Evolutionary conservation across 53 echinoderm and acorn worm species (phyloP), one percentile per base, ranked within the genome.

Genomic region (Luidia sarsii): DNA sequence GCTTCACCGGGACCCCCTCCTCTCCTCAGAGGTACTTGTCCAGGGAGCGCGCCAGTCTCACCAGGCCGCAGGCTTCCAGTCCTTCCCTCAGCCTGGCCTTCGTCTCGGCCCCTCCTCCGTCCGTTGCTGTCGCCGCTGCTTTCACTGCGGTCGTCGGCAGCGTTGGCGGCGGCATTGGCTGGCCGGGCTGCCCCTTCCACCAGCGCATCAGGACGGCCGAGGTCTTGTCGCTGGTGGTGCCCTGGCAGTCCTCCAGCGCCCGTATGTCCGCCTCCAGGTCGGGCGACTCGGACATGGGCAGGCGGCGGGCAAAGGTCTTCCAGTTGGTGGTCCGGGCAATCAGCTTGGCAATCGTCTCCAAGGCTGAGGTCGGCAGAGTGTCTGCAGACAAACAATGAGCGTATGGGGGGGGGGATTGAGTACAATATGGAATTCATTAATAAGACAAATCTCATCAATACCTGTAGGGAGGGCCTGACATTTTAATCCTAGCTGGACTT

Each of bases 191-290:
- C 52, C 46, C 73, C 28, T 37, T 63, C 84, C 84, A 84, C 84
- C 84, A 84, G 19, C 73, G 62, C 50, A 65, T 71, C 64, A 84
- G 64, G 35, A 84, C 84, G 3, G 84, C 84, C 18, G 70, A n/a
- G 4, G 84, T 57, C 41, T 84, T 84, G 64, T 84, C 84, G 28
- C 39, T 64, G 24, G 71, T 73, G 20, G 61, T 64, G 6, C 84
- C 84, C 10, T 62, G 34, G 51, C 84, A 84, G 7, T 35, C 73
- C 18, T 73, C 84, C 53, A 84, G 35, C 3, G n/a, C 37, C 65
- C 45, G 60, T 50, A 84, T 71, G 62, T 84, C 84, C 1, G 65
- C 3, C 64, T 84, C 84, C 41, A 84, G 37, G 35, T 50, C 64
- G 1, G 62, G 50, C 25, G 49, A 64, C 13, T 84, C 84, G 1